Base-by-base conservation (phyloP, 92 coral and sea anemone genomes). In the Phenganax subtilis region DNA sequence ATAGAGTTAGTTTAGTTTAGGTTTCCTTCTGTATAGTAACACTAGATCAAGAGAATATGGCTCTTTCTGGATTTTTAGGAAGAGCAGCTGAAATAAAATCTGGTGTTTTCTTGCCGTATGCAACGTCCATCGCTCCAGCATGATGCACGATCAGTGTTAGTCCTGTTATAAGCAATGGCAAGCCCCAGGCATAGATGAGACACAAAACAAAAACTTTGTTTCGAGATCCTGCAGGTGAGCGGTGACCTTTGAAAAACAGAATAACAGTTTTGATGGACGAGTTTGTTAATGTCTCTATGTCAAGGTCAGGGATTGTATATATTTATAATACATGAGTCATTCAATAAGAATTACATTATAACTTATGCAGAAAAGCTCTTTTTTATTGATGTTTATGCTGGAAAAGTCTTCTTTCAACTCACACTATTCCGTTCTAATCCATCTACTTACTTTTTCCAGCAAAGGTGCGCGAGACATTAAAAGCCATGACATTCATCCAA, bases 401-500 rank as follows among this genome's bases (percentile, higher is more conserved):
- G 67, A 6, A 61, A 12, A 17, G 20, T 17, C 15, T 61, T 7
- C 27, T 12, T 6, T 8, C 15, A 61, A 15, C 5, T 14, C 27
- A 17, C 7, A 14, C 1, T 28, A 20, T 44, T 64, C 12, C 37
- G 1, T 12, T 64, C 4, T 25, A 64, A 64, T 64, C 20, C 20
- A 11, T 37, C 12, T 77, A 60, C 82, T 77, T 62, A 79, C 83
- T 79, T 62, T 79, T 79, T 16, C 83, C 83, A 12, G 87, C 83
- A 54, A 85, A 85, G 7, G 87, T 85, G 16, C 73, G 58, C 54
- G 87, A 52, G 30, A 85, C 84, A 25, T 85, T 84, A 60, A 65
- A 85, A 9, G 87, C 87, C 70, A 85, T 61, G 17, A 70, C 66
- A 59, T 81, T 85, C 80, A 71, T 85, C 87, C 87, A 85, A 55